Base-by-base conservation (phyloP, 2,113 vertebrate species). In the Acanthochromis polyacanthus region DNA sequence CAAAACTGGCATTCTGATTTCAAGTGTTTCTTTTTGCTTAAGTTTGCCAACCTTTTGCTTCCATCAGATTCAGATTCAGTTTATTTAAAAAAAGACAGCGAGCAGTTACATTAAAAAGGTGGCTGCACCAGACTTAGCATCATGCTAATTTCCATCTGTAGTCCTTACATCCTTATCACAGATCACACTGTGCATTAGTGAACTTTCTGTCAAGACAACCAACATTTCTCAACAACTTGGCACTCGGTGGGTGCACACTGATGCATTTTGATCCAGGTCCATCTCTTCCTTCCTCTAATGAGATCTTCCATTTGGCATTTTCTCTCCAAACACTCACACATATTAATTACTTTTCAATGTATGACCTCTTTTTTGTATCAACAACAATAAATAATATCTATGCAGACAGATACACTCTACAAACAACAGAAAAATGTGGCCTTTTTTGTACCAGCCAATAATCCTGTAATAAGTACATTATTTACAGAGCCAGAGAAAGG, bases 371-470 rank as follows among this genome's bases (percentile, higher is more conserved):
- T 59, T 48, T 78, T 3, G 30, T 50, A 68, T 71, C 16, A 68
- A 76, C 71, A 70, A 48, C 30, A 57, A 76, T 73, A 81, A 85
- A 71, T 80, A 72, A 20, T 76, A 55, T 55, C 30, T 57, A 43
- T 51, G 56, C 10, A 3, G n/a, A 77, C 63, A n/a, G 22, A 38
- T 51, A 75, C 62, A 72, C 58, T 84, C 66, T 62, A 81, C 59
- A 75, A 28, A n/a, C 14, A 61, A 82, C 71, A 59, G 30, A 75
- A 60, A 71, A 57, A 75, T 52, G 64, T 36, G 38, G 43, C 17
- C 19, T 45, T 61, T 61, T 57, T 48, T 52, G 17, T 11, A n/a
- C 43, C 16, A 38, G 56, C 50, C 28, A 81, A n/a, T 56, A 46
- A 16, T 11, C 65, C n/a, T 64, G 6, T 17, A 10, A 73, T 40